Evolutionary conservation across 2,113 vertebrate species (phyloP), one percentile per base, ranked within the genome.

Genomic region (Archocentrus centrarchus): DNA sequence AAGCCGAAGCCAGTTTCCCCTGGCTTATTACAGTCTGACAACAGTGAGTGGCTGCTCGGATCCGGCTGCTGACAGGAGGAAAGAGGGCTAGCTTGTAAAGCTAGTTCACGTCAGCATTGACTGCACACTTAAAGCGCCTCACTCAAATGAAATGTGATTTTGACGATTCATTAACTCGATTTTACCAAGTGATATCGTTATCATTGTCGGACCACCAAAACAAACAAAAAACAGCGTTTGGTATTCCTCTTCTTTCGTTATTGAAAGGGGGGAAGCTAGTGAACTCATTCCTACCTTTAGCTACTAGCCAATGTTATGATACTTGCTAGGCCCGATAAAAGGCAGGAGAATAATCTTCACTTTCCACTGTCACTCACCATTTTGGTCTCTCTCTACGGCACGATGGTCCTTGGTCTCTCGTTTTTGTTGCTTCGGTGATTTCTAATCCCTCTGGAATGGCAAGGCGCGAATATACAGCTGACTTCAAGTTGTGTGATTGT

Each of bases 301-400:
- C 88, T 8, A 15, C 15, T 58, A 90, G 92, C 92, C 63, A 79
- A 68, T 93, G 90, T 93, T 93, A 77, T 92, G 86, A 85, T 88
- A 55, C 82, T 47, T 6, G 77, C 62, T 44, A 93, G 91, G 89
- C 91, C 91, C 85, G 86, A 89, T 30, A 8, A 86, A 81, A 88
- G 14, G 15, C 77, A 37, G 11, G 4, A 18, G 77, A 80, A 85
- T 22, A 10, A 18, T 55, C 6, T n/a, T 2, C 1, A 15, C n/a
- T 61, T 30, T 44, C 14, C 17, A 70, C 59, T 27, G 32, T 8
- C 57, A 91, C 93, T 93, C 82, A 94, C 94, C 94, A 95, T 95
- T 91, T 92, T 91, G 85, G 88, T 93, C 79, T 86, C 82, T 93
- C 47, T 91, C 57, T 79, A 50, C 47, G 24, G 30, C 15, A 62